A percentile compares a stretch with the other conserved stretches of the same genome.
These are phyloP conservation scores for Corythornis madagascariensis DNA, from an alignment of 2,113 vertebrate genomes.

Conservation along the genomic window DNA sequence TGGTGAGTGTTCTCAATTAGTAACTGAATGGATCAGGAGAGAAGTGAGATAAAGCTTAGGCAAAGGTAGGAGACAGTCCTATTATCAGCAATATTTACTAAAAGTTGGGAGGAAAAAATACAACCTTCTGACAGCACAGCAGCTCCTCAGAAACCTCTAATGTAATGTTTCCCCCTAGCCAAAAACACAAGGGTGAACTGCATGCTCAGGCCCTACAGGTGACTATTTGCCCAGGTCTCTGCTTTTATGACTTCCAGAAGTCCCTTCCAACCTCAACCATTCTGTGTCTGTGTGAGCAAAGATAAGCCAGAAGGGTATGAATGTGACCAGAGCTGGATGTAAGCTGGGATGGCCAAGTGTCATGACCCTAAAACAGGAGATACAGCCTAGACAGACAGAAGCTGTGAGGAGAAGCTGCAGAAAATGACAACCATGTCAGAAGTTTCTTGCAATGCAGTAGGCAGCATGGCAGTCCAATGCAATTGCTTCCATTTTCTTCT, in stretches of 20 bases:
- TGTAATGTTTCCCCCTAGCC: not conserved
- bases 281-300: not conserved
- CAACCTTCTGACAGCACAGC: not conserved
- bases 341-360: not conserved
- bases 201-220: not conserved
- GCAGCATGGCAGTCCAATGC: not conserved
- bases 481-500: not conserved
- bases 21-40: not conserved
- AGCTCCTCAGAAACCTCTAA: not conserved
- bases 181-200: not conserved
- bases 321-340: not conserved
- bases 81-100: not conserved
- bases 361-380: not conserved
- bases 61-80: not conserved
- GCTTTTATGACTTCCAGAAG: not conserved
- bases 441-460: not conserved
- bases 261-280: not conserved
- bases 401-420: not conserved
- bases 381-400: not conserved
- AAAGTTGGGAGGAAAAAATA: not conserved
- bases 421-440: not conserved
- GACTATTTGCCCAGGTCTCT: not conserved
- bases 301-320: not conserved
- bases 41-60: not conserved
- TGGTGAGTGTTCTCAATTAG: not conserved